These are phyloP conservation scores for Drosophila ananassae DNA, from an alignment of 1,140 invertebrate species.

Conservation along the genomic window DNA sequence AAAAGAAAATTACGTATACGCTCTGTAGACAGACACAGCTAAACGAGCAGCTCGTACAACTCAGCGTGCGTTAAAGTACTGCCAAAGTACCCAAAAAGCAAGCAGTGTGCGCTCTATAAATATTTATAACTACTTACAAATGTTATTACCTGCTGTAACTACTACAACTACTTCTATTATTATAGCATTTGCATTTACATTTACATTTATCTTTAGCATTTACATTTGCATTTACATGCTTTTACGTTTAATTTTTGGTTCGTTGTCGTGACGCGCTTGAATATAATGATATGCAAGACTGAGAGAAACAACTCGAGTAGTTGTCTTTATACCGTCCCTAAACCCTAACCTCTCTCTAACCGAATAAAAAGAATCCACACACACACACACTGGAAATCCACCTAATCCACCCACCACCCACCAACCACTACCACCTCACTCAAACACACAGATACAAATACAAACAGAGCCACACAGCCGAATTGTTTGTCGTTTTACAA, in stretches of 20 bases:
- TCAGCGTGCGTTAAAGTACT: constrained; percentile 61
- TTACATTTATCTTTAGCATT: constrained; percentile 41
- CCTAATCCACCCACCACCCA: constrained; percentile 25
- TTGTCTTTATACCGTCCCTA: constrained; percentile 29
- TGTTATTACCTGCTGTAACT: constrained; percentile 54
- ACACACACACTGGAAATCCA: constrained; percentile 15
- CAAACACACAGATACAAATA: constrained; percentile 22
- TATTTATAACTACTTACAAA: constrained; percentile 66
- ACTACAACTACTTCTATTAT: constrained; percentile 52
- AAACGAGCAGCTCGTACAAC: constrained; percentile 16
- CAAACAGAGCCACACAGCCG: constrained; percentile 46
- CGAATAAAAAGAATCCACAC: constrained; percentile 18
- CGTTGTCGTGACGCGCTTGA: constrained; percentile 54
- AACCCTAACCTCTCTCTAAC: not conserved
- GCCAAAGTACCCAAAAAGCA: constrained; percentile 64
- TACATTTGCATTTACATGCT: constrained; percentile 48
- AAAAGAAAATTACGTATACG: constrained; percentile 34
- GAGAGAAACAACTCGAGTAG: constrained; percentile 61
- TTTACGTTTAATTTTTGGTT: constrained; percentile 50
- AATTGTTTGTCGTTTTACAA: constrained; percentile 50
- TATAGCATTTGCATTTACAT: constrained; percentile 51
- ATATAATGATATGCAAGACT: constrained; percentile 62
- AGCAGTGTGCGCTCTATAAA: constrained; percentile 50
- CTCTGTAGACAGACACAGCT: constrained; percentile 32
- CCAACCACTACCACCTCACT: constrained; percentile 1